These are phyloP conservation scores for Aptenodytes patagonicus DNA, from an alignment of 2,113 vertebrate species.

Conservation along the genomic window DNA sequence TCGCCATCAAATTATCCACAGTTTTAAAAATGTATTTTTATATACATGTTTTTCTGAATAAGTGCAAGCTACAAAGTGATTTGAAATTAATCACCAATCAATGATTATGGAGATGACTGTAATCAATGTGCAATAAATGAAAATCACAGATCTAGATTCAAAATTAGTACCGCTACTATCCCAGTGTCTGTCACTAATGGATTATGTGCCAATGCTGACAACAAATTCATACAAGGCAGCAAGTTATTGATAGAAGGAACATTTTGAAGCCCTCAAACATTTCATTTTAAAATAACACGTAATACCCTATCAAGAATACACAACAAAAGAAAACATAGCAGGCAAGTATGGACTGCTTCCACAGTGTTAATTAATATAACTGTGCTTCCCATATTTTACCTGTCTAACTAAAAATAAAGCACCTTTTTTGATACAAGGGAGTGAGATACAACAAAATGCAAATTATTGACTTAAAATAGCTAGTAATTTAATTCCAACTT, in stretches of 20 bases:
- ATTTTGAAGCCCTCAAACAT: not conserved
- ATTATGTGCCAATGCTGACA: not conserved
- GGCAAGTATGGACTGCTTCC: not conserved
- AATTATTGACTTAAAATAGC: not conserved
- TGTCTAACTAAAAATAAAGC: not conserved
- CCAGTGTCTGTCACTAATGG: not conserved
- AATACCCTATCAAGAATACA: not conserved
- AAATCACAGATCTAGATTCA: not conserved
- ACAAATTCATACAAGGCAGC: not conserved
- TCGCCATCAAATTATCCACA: not conserved
- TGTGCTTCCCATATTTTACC: not conserved
- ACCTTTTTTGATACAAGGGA: not conserved
- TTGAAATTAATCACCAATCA: not conserved
- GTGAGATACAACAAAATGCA: not conserved
- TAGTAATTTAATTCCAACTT: not conserved
- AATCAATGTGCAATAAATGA: not conserved
- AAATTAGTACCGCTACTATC: not conserved
- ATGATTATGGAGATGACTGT: not conserved
- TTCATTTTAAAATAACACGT: not conserved
- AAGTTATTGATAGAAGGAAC: not conserved
- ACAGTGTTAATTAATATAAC: not conserved
- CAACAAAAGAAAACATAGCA: not conserved
- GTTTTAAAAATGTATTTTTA: not conserved
- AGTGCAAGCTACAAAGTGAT: not conserved
- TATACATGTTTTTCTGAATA: rapidly evolving